These are phyloP conservation scores for Mormyrops boulengeri DNA, from an alignment of 2,797 vertebrate species.

Conservation along the genomic window DNA sequence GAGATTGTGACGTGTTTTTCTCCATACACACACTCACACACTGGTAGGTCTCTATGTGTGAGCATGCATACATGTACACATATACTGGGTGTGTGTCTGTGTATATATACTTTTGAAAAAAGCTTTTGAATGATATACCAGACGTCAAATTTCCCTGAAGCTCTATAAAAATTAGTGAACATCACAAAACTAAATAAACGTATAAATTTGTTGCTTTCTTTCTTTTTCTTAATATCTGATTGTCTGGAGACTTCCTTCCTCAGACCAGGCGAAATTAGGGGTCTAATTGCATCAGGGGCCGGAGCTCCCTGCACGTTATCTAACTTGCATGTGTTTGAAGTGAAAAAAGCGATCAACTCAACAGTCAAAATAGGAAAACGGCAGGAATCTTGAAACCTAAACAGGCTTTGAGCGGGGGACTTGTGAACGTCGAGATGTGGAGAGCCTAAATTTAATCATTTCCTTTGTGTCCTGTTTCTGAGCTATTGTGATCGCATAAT, in stretches of 20 bases:
- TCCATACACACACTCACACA: not conserved
- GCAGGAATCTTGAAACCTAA: slow-evolving; percentile 55
- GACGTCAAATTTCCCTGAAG: not conserved
- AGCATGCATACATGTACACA: not conserved
- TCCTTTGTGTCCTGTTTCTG: slow-evolving; percentile 69
- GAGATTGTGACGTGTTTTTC: slow-evolving; percentile 3
- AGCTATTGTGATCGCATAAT: slow-evolving; percentile 61
- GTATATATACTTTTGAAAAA: not conserved
- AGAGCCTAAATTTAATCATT: slow-evolving; percentile 68
- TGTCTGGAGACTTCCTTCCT: slow-evolving; percentile 22
- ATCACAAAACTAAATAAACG: not conserved
- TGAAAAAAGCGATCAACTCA: not conserved
- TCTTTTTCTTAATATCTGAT: not conserved
- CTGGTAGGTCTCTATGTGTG: not conserved
- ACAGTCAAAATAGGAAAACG: slow-evolving; percentile 25
- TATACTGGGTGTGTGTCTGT: not conserved
- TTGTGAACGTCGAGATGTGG: slow-evolving; percentile 56
- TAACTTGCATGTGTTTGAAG: slow-evolving; percentile 18
- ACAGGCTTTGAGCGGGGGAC: slow-evolving; percentile 43
- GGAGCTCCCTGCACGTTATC: slow-evolving; percentile 9
- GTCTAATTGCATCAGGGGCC: slow-evolving; percentile 22
- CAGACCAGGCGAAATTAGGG: slow-evolving; percentile 10
- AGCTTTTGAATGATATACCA: not conserved
- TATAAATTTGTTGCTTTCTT: not conserved
- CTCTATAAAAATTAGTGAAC: not conserved